These are phyloP conservation scores for Dione juno DNA, from an alignment of 2,888 invertebrate genomes.

Conservation along the genomic window DNA sequence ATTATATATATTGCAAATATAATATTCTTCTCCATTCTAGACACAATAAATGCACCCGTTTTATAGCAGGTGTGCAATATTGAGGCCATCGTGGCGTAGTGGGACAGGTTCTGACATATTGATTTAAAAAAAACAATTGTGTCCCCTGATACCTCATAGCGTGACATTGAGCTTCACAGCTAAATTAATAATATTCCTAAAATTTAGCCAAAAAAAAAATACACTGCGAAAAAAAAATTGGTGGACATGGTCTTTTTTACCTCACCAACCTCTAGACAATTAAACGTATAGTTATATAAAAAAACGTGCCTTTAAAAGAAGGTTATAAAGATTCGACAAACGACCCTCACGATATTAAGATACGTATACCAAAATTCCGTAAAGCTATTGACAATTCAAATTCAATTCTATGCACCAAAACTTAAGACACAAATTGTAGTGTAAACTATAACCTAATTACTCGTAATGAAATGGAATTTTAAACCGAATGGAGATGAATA, in stretches of 20 bases:
- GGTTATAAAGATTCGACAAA: constrained; percentile 9
- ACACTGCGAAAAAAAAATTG: no score
- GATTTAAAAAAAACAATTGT: no score
- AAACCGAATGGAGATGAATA: constrained; percentile 30
- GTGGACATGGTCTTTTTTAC: neutral
- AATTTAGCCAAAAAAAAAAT: no score
- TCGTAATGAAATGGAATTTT: constrained; percentile 30
- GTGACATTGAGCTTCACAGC: no score
- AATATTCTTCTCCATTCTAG: no score
- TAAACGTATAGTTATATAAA: neutral
- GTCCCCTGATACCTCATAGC: no score
- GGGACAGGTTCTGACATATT: no score
- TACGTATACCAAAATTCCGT: neutral
- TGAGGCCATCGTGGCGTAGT: no score
- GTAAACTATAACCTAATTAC: constrained; percentile 19
- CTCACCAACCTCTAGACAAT: neutral
- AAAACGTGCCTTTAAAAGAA: neutral
- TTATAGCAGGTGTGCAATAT: no score
- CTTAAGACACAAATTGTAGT: neutral
- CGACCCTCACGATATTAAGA: constrained; percentile 6
- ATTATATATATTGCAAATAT: no score
- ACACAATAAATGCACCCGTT: no score
- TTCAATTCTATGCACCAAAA: neutral
- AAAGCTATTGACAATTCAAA: neutral
- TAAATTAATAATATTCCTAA: no score